Evolutionary conservation across 2,888 invertebrate species (phyloP).

Genomic region (Lycocerus yunnanus): DNA sequence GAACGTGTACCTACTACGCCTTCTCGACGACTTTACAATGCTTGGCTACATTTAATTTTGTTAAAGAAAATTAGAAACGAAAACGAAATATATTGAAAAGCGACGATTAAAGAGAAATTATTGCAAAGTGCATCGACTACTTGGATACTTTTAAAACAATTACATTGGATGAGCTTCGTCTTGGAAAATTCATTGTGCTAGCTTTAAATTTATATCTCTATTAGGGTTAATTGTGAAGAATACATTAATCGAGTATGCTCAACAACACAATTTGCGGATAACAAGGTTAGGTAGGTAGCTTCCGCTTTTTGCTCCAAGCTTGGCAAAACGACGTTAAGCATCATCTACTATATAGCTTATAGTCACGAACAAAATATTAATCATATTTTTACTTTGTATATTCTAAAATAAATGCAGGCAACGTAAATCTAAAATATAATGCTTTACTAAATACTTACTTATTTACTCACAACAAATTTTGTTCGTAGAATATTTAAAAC

Average conservation of each 20-base stretch:
- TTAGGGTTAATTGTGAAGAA: slow-evolving; percentile 42
- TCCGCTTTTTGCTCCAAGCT: slow-evolving; percentile 27
- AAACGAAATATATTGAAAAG: neutral
- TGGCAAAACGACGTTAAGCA: slow-evolving; percentile 28
- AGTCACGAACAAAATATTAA: neutral
- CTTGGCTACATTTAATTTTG: neutral
- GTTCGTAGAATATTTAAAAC: neutral
- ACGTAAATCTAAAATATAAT: neutral
- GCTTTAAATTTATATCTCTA: slow-evolving; percentile 36
- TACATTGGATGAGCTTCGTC: slow-evolving; percentile 9
- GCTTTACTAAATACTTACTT: neutral
- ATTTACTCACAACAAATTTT: neutral
- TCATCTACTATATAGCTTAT: neutral
- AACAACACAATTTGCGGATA: slow-evolving; percentile 43
- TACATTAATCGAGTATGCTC: slow-evolving; percentile 43
- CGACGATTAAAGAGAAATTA: neutral
- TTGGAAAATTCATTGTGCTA: slow-evolving; percentile 23
- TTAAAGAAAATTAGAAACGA: neutral
- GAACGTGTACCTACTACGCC: neutral
- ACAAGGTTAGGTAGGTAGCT: slow-evolving; percentile 38
- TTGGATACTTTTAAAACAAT: slow-evolving; percentile 23
- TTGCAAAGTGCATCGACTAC: slow-evolving; percentile 8
- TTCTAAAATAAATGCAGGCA: neutral
- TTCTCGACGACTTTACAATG: neutral
- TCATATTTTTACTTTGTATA: neutral